Percentiles rank a stretch among this genome's conserved stretches.
phyloP scores from a whole-genome alignment of 2,797 vertebrate species.

The Clangula hyemalis region DNA sequence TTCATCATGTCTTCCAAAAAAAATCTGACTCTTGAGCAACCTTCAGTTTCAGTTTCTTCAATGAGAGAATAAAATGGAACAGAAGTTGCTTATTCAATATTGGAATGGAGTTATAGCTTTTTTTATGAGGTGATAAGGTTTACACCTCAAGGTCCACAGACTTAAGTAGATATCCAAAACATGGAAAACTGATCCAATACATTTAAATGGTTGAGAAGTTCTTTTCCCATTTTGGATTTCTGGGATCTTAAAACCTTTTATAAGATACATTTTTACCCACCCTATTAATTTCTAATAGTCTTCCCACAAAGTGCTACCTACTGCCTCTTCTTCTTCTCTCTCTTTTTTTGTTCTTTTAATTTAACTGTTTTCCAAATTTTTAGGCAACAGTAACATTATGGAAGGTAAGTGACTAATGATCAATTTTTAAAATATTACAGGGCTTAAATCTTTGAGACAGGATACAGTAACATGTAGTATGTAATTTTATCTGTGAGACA shows the following conservation, averaged over 20 bases:
- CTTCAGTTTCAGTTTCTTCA: not conserved
- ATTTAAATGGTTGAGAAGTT: not conserved
- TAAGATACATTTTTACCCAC: not conserved
- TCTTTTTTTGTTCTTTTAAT: not conserved
- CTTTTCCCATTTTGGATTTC: not conserved
- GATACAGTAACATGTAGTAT: constrained; percentile 28
- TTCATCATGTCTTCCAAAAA: not conserved
- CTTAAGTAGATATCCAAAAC: not conserved
- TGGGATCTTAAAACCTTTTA: not conserved
- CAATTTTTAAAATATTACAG: constrained; percentile 67
- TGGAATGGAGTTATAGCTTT: not conserved
- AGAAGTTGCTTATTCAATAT: not conserved
- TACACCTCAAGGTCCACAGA: not conserved
- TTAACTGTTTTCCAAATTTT: constrained; percentile 63
- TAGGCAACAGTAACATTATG: constrained; percentile 45
- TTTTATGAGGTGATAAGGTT: not conserved
- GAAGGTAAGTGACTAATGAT: constrained; percentile 65
- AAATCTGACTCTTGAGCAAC: not conserved
- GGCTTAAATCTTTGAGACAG: constrained; percentile 64
- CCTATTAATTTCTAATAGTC: not conserved
- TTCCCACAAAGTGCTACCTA: not conserved
- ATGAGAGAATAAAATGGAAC: not conserved
- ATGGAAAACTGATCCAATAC: not conserved
- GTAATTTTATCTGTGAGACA: constrained; percentile 71
- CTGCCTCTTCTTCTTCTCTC: not conserved